These are phyloP conservation scores for Trichechus manatus DNA, from an alignment of 2,113 vertebrate genomes.

Conservation along the genomic window DNA sequence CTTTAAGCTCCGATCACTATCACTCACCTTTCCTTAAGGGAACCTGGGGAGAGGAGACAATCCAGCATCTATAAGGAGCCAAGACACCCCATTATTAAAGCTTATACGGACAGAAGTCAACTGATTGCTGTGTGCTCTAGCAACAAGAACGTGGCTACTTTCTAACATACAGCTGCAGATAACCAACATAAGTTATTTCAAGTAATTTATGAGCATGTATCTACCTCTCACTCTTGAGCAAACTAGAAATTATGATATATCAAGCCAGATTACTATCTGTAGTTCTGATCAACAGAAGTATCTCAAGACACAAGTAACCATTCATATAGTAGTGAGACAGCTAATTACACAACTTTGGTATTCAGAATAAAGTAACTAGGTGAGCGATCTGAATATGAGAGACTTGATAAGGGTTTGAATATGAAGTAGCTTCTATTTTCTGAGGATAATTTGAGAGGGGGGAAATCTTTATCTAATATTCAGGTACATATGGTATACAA, in stretches of 20 bases:
- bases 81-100: slow-evolving; percentile 22
- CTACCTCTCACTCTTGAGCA: background rate
- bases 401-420: background rate
- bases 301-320: background rate
- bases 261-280: background rate
- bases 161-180: background rate
- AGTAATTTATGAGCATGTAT: background rate
- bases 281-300: slow-evolving; percentile 33
- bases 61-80: background rate
- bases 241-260: background rate
- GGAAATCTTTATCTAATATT: background rate
- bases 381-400: background rate
- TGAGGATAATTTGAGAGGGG: background rate
- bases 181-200: background rate
- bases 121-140: background rate
- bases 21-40: background rate
- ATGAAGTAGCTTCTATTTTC: slow-evolving; percentile 1
- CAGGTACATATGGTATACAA: background rate
- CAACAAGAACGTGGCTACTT: slow-evolving; percentile 2
- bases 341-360: background rate
- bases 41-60: slow-evolving; percentile 29
- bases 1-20: slow-evolving; percentile 19
- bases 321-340: background rate
- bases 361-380: background rate
- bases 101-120: background rate